These are phyloP conservation scores for Takifugu ocellatus DNA, from an alignment of 2,797 vertebrate species.

Conservation along the genomic window DNA sequence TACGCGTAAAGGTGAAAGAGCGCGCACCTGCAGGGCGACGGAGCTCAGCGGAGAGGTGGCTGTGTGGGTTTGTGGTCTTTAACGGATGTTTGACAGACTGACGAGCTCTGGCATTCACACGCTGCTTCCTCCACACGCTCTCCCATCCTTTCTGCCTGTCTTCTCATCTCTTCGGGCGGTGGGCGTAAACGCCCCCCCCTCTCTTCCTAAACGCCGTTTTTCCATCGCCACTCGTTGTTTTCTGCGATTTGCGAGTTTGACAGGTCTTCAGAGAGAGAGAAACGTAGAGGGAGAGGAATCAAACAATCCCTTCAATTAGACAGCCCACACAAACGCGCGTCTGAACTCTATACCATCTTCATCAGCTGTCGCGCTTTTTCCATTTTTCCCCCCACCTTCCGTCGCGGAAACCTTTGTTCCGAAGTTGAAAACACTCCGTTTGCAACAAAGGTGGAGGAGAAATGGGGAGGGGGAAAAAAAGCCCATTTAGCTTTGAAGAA, in stretches of 20 bases:
- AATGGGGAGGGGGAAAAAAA: background rate
- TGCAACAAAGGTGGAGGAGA: conserved; percentile 60
- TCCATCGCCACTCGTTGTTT: conserved; percentile 49
- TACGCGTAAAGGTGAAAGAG: conserved; percentile 30
- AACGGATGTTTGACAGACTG: conserved; percentile 69
- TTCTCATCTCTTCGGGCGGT: conserved; percentile 59
- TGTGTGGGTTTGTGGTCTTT: conserved; percentile 69
- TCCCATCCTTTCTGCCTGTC: conserved; percentile 27
- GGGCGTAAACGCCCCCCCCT: conserved; percentile 47
- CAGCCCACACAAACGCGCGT: conserved; percentile 57
- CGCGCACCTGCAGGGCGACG: conserved; percentile 58
- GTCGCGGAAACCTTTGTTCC: conserved; percentile 65
- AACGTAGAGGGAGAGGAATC: conserved; percentile 53
- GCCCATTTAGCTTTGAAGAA: conserved; percentile 67
- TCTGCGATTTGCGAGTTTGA: conserved; percentile 56
- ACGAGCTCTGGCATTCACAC: conserved; percentile 51
- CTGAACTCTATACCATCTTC: conserved; percentile 60
- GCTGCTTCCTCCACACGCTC: conserved; percentile 51
- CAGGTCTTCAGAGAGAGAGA: conserved; percentile 58
- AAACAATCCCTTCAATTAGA: conserved; percentile 70
- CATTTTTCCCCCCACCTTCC: conserved; percentile 35
- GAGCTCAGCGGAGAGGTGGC: conserved; percentile 36
- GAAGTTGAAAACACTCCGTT: conserved; percentile 65
- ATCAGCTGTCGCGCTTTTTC: conserved; percentile 53
- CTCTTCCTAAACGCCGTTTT: conserved; percentile 52